Percentiles rank a stretch among this genome's conserved stretches.
These are phyloP conservation scores for Laticauda colubrina DNA, from an alignment of 2,113 vertebrate genomes.

Conservation along the genomic window DNA sequence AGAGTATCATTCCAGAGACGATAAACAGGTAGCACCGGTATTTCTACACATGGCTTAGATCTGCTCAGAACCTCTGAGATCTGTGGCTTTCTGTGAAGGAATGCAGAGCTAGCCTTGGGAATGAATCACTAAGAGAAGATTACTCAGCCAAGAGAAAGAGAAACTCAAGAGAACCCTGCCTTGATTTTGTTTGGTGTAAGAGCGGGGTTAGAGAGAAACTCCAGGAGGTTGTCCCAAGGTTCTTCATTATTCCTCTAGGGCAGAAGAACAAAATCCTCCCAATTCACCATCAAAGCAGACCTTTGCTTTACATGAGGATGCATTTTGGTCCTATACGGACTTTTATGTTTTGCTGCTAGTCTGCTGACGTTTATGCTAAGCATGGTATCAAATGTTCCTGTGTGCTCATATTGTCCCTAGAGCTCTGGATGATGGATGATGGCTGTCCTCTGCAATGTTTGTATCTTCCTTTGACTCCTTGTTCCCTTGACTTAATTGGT, in stretches of 20 bases:
- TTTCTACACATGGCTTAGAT: not conserved
- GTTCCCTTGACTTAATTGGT: slow-evolving; percentile 9
- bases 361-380: not conserved
- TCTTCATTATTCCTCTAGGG: not conserved
- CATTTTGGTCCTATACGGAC: not conserved
- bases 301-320: not conserved
- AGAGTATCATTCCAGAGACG: not conserved
- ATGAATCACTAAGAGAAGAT: not conserved
- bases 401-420: not conserved
- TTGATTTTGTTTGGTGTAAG: not conserved
- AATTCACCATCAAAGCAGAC: not conserved
- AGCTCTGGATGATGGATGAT: not conserved
- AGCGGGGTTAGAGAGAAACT: not conserved
- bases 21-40: not conserved
- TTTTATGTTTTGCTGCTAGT: not conserved
- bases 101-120: not conserved
- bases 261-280: not conserved
- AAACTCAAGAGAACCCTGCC: not conserved
- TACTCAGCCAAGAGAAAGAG: not conserved
- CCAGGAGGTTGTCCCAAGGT: not conserved
- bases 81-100: not conserved
- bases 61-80: not conserved
- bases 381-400: not conserved
- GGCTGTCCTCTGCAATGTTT: not conserved
- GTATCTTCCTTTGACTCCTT: not conserved